phyloP scores from a whole-genome alignment of 2,113 vertebrate genomes.

The Trematocara unimaculatum region DNA sequence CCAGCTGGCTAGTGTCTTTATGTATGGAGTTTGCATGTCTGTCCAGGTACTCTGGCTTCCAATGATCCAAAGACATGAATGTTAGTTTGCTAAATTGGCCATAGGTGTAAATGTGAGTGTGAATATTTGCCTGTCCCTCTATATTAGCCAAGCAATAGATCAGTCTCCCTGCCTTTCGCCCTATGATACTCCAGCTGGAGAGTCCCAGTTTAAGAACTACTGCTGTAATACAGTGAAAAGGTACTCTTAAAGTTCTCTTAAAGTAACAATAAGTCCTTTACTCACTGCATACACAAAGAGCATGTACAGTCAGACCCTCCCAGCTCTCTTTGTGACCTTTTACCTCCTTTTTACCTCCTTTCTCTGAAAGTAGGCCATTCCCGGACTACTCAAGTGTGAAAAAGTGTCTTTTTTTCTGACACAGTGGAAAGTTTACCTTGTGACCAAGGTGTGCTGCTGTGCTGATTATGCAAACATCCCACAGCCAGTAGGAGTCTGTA shows the following conservation, averaged over 20 bases:
- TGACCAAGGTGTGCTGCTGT: constrained; percentile 54
- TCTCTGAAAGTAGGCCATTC: constrained; percentile 17
- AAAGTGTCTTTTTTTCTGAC: constrained; percentile 24
- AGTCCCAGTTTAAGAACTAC: neutral
- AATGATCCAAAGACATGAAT: neutral
- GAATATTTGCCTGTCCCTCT: neutral
- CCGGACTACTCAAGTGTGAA: constrained; percentile 37
- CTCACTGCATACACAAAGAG: neutral
- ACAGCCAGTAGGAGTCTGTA: constrained; percentile 9
- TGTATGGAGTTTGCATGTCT: neutral
- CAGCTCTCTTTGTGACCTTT: neutral
- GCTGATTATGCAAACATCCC: constrained; percentile 63
- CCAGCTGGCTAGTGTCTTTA: neutral
- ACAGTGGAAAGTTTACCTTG: constrained; percentile 64
- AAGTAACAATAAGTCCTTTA: neutral
- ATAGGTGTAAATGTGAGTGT: neutral
- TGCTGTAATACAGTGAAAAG: neutral
- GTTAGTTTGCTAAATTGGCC: neutral
- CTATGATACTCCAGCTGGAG: neutral
- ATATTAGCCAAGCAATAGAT: neutral
- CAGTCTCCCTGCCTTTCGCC: neutral
- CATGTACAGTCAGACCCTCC: neutral
- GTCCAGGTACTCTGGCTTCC: neutral
- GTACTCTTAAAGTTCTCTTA: neutral
- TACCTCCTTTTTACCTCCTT: neutral